A percentile compares a stretch with the other conserved stretches of the same genome.
Evolutionary conservation across 2,888 invertebrate species (phyloP).

Genomic region (Lasioglossum zephyrum): DNA sequence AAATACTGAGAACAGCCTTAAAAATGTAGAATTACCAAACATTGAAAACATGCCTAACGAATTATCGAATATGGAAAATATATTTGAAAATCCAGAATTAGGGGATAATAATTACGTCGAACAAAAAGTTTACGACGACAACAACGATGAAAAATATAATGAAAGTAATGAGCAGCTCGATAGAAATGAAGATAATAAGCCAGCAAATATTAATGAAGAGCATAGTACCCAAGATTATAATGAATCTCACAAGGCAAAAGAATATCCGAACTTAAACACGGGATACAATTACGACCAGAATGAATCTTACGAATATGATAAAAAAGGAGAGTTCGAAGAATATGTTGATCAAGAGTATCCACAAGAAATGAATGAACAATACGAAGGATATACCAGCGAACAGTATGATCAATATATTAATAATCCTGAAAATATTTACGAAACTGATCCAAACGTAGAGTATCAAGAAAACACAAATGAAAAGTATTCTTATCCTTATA

Average conservation of each 20-base stretch:
- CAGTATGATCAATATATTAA: conserved; percentile 51
- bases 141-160: background rate
- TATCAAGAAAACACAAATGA: conserved; percentile 55
- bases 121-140: conserved; percentile 10
- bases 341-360: conserved; percentile 40
- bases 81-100: background rate
- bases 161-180: background rate
- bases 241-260: conserved; percentile 33
- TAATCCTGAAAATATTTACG: conserved; percentile 34
- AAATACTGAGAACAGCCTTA: background rate
- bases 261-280: background rate
- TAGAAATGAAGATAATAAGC: conserved; percentile 14
- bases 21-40: background rate
- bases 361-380: conserved; percentile 37
- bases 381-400: conserved; percentile 24
- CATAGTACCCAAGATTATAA: conserved; percentile 50
- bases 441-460: conserved; percentile 52
- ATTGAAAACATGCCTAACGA: background rate
- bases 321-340: conserved; percentile 39
- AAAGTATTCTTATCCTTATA: conserved; percentile 51
- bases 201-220: conserved; percentile 19
- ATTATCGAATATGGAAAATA: background rate
- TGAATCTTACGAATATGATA: conserved; percentile 18
- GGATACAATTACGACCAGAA: conserved; percentile 51
- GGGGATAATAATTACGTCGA: background rate